These are phyloP conservation scores for Neelides folsomi DNA, from an alignment of 2,888 invertebrate species.

Conservation along the genomic window DNA sequence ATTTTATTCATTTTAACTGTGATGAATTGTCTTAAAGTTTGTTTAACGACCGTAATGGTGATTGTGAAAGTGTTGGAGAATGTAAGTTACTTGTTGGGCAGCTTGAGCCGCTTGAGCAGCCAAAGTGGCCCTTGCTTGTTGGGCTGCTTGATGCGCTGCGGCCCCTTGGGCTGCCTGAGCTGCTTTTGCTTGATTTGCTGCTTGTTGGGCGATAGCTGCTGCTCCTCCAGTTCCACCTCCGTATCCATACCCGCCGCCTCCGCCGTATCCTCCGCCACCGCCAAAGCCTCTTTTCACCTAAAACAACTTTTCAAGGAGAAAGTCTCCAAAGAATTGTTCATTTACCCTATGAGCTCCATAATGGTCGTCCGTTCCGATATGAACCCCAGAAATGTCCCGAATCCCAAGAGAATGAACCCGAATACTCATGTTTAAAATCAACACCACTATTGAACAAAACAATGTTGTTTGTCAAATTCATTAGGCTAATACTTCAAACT, in stretches of 20 bases:
- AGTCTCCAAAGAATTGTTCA: background rate
- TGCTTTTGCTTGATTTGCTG: constrained; percentile 18
- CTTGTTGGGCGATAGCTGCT: constrained; percentile 16
- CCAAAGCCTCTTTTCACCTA: constrained; percentile 16
- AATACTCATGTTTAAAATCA: no score
- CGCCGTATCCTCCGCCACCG: constrained; percentile 10
- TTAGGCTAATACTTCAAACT: no score
- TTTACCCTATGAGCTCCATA: background rate
- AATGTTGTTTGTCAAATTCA: no score
- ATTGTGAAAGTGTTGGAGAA: constrained; percentile 1
- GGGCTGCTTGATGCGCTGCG: constrained; percentile 16
- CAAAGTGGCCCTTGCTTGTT: constrained; percentile 11
- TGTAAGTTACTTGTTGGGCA: constrained; percentile 11
- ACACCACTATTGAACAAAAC: no score
- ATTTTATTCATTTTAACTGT: no score
- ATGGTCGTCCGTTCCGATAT: background rate
- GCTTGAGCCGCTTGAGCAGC: constrained; percentile 14
- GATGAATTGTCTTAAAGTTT: no score
- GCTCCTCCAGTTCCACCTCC: constrained; percentile 13
- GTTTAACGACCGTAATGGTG: no score
- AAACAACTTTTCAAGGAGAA: background rate
- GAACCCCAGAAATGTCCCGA: no score
- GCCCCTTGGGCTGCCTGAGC: constrained; percentile 10
- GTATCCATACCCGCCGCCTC: constrained; percentile 5
- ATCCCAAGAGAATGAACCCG: no score